Percentiles rank a stretch among this genome's conserved stretches.
phyloP scores from a whole-genome alignment of 2,888 invertebrate genomes.

The Pristionchus exspectatus region DNA sequence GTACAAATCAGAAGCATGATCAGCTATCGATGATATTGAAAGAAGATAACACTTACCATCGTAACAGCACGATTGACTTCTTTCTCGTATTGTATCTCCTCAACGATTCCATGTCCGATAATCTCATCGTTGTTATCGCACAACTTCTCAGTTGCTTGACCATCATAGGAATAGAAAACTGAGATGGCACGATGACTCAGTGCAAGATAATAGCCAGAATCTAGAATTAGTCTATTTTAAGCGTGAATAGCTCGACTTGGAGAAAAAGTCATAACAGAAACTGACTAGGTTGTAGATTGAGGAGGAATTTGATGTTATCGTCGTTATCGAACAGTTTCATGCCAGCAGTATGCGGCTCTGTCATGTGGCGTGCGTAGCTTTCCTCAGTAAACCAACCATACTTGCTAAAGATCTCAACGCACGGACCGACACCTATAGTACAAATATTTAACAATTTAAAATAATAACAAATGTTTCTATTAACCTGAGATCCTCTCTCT shows the following conservation, averaged over 20 bases:
- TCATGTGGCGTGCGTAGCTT: not conserved
- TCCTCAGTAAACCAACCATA: not conserved
- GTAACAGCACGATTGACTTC: not conserved
- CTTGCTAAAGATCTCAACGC: constrained; percentile 6
- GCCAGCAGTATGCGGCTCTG: not conserved
- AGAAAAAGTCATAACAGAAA: not conserved
- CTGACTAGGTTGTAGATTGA: not conserved
- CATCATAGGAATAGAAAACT: not conserved
- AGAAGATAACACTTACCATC: not conserved
- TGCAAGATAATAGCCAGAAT: not conserved
- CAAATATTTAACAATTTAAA: not conserved
- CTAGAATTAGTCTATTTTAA: not conserved
- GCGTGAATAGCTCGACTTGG: not conserved
- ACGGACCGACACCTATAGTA: not conserved
- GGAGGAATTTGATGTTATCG: not conserved
- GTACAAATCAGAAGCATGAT: no score
- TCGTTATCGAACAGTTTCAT: not conserved
- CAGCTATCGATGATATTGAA: no score
- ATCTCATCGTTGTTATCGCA: not conserved
- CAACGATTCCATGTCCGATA: not conserved
- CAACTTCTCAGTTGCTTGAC: not conserved
- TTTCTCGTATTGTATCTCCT: not conserved
- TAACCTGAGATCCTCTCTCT: not conserved
- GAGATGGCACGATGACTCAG: not conserved
- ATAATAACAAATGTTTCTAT: not conserved